Evolutionary conservation across 2,797 vertebrate genomes (phyloP).

Genomic region (Cheirogaleus major): DNA sequence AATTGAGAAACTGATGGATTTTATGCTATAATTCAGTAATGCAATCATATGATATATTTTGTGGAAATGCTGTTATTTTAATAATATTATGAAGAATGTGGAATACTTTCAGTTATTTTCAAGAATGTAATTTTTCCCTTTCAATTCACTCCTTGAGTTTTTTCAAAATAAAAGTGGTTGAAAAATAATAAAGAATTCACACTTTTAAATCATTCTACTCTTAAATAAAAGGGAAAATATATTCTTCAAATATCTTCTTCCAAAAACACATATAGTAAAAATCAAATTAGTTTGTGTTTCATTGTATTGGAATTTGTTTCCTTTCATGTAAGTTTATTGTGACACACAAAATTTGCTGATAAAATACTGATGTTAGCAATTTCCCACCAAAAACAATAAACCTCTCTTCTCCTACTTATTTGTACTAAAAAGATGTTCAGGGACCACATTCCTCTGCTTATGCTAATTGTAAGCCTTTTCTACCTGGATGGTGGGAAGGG

Average conservation of each 20-base stretch:
- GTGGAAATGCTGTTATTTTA: not conserved
- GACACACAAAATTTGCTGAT: not conserved
- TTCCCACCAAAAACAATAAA: not conserved
- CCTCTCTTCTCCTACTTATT: too few species aligned
- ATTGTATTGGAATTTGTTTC: not conserved
- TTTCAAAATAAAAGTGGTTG: not conserved
- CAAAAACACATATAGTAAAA: not conserved
- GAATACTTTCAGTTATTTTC: not conserved
- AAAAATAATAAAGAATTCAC: not conserved
- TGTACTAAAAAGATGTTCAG: not conserved
- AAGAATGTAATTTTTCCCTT: not conserved
- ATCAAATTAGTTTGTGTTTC: not conserved
- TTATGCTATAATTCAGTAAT: not conserved
- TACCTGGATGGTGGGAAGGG: accelerated
- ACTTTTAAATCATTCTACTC: not conserved
- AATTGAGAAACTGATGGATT: not conserved
- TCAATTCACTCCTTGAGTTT: not conserved
- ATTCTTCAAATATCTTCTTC: not conserved
- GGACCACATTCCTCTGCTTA: not conserved
- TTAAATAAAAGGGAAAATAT: not conserved
- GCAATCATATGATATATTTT: not conserved
- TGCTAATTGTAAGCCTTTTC: not conserved
- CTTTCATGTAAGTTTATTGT: not conserved
- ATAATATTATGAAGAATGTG: not conserved
- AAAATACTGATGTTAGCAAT: not conserved